phyloP scores from a whole-genome alignment of 2,797 vertebrate species.

The Melopsittacus undulatus region DNA sequence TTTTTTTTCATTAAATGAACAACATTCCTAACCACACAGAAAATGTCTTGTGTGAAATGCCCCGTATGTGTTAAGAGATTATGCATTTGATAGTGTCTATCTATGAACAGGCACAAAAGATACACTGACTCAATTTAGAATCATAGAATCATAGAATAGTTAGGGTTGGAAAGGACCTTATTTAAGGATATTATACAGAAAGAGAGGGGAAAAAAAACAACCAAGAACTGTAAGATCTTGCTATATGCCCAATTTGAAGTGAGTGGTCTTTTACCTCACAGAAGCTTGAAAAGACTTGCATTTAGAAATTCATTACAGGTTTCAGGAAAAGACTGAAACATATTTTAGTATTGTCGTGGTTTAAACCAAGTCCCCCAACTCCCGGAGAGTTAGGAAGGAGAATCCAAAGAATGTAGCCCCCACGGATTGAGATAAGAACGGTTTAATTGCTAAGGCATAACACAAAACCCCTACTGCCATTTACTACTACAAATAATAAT shows the following conservation, averaged over 20 bases:
- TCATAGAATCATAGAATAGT: no score
- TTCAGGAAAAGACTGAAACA: not conserved
- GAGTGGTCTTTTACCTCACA: not conserved
- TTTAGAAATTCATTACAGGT: not conserved
- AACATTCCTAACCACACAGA: slow-evolving; percentile 36
- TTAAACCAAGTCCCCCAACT: no score
- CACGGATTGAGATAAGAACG: no score
- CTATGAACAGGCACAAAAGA: not conserved
- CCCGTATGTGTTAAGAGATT: not conserved
- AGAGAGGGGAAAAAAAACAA: not conserved
- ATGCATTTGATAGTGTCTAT: slow-evolving; percentile 16
- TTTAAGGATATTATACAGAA: not conserved
- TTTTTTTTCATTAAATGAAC: slow-evolving; percentile 26
- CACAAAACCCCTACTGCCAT: no score
- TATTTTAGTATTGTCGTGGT: not conserved
- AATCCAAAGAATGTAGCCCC: no score
- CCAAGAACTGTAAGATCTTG: not conserved
- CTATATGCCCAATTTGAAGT: not conserved
- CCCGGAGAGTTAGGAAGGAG: no score
- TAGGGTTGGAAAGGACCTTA: no score
- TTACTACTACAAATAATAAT: no score
- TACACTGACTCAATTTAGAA: not conserved
- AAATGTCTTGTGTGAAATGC: slow-evolving; percentile 22
- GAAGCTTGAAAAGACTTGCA: not conserved
- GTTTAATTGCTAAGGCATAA: no score